Conservation (phyloP, 2,113 vertebrate genomes). For the Erinaceus europaeus region DNA sequence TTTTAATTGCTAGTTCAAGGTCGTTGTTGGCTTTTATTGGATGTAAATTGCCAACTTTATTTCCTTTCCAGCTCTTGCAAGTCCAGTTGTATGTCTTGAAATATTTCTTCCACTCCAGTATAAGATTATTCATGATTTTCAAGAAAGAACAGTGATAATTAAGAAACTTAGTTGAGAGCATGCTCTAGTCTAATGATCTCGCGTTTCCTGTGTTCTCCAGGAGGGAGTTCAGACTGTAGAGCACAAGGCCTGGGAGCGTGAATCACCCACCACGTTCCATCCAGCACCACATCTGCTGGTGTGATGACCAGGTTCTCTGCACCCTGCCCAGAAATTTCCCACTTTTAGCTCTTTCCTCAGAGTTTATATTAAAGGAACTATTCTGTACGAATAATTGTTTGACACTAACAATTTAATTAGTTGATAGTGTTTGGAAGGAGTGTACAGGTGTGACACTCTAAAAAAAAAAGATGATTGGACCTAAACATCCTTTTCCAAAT, state of each 20-base stretch:
- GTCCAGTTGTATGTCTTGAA: background rate
- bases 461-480: background rate
- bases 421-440: background rate
- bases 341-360: background rate
- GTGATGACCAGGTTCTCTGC: too few relatives aligned
- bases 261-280: too few relatives aligned
- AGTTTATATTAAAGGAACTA: background rate
- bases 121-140: background rate
- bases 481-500: background rate
- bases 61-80: background rate
- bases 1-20: slow-evolving; percentile 62
- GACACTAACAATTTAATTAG: background rate
- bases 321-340: too few relatives aligned
- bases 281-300: too few relatives aligned
- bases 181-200: too few relatives aligned
- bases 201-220: too few relatives aligned
- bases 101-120: background rate
- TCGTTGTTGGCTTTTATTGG: slow-evolving; percentile 39
- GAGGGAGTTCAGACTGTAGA: too few relatives aligned
- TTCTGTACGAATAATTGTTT: background rate
- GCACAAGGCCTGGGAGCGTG: too few relatives aligned
- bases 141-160: background rate
- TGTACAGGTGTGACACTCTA: background rate
- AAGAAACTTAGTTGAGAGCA: background rate
- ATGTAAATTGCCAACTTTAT: slow-evolving; percentile 16